Evolutionary conservation across 2,888 invertebrate genomes (phyloP), one percentile per base, ranked within the genome.

Genomic region (Pimpla rufipes): DNA sequence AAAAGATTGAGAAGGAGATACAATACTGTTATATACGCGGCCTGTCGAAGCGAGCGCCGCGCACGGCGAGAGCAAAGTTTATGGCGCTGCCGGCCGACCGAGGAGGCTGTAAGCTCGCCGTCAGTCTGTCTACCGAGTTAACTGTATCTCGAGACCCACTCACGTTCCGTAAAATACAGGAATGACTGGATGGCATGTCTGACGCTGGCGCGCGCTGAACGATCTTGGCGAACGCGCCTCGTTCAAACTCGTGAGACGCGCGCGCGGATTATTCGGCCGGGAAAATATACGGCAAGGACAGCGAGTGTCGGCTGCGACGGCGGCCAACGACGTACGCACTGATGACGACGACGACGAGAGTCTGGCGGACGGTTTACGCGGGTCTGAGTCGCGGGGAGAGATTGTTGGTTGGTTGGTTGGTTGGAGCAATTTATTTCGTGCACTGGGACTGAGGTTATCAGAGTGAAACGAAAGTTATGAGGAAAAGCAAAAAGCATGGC

Each of bases 81-180:
- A 76, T 50, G 45, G 13, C 79, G 16, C 73, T 70, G 68, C 11
- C 50, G 6, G 57, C 11, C 29, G 21, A 18, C 47, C 37, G 68
- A 35, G 80, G n/a, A n/a, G 40, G 11, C 21, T 66, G 18, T 35
- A 40, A 59, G 47, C 23, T 74, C 83, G 83, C 2, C 85, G 86
- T 85, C 85, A 80, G 76, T 85, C 79, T 85, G 86, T 86, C 86
- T 86, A 77, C 77, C 83, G 77, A 68, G 81, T 85, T 85, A 85
- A 86, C 86, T 86, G 85, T 85, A 84, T 66, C 76, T 79, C 81
- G 80, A 66, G 83, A 81, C 80, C n/a, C 50, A 52, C 67, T 80
- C 64, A 47, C 64, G 71, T 73, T 42, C 37, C 70, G 66, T 55
- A 73, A 50, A 59, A 80, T 52, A 59, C 42, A 76, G 52, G 59